phyloP scores from a whole-genome alignment of 2,888 invertebrate genomes.

The Plagodis pulveraria region DNA sequence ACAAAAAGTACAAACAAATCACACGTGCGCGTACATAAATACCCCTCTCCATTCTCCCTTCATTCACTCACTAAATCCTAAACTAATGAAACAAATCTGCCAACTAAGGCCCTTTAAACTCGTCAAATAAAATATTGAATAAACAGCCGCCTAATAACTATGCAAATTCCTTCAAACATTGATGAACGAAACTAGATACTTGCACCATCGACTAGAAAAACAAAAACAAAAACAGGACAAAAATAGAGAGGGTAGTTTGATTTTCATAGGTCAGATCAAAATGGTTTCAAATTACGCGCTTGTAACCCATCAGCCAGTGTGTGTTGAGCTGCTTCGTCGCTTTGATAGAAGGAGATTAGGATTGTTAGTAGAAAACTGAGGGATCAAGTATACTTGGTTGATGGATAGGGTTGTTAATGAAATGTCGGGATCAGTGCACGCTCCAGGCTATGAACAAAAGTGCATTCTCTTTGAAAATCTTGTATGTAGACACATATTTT shows the following conservation, averaged over 20 bases:
- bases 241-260: no score
- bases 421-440: constrained; percentile 56
- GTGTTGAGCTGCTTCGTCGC: constrained; percentile 29
- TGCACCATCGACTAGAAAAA: constrained; percentile 2
- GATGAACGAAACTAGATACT: constrained; percentile 23
- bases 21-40: constrained; percentile 19
- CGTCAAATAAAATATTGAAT: constrained; percentile 53
- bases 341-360: neutral
- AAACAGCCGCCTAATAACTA: constrained; percentile 66
- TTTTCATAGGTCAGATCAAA: constrained; percentile 14
- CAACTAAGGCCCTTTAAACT: constrained; percentile 33
- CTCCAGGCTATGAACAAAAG: constrained; percentile 46
- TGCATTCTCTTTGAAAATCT: constrained; percentile 33
- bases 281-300: constrained; percentile 37
- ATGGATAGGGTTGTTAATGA: constrained; percentile 47
- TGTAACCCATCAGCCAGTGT: constrained; percentile 35
- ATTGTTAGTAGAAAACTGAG: neutral
- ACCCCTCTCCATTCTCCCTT: neutral
- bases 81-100: constrained; percentile 31
- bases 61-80: constrained; percentile 18
- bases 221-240: no score
- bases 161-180: constrained; percentile 69
- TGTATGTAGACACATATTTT: no score
- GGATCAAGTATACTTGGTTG: constrained; percentile 37
- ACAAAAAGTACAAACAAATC: constrained; percentile 14